Percentiles rank a stretch among this genome's conserved stretches.
These are phyloP conservation scores for Carduelis carduelis DNA, from an alignment of 2,797 vertebrate genomes.

Conservation along the genomic window DNA sequence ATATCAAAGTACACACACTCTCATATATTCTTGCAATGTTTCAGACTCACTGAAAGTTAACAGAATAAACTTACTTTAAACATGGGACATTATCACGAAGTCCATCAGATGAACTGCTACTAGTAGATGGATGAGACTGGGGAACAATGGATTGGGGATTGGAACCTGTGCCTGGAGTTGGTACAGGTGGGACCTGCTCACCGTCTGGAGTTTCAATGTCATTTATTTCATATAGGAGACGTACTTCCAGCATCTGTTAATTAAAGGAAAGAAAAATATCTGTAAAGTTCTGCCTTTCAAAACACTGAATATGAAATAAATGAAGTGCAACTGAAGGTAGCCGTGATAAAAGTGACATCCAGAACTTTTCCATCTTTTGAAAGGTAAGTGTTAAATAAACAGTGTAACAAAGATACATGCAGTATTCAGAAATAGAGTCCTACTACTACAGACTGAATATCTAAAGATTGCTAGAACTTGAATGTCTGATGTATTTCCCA, in stretches of 20 bases:
- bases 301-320: neutral
- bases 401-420: neutral
- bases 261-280: neutral
- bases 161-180: slow-evolving; percentile 86
- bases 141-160: slow-evolving; percentile 87
- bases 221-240: slow-evolving; percentile 91
- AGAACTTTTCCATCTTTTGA: neutral
- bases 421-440: neutral
- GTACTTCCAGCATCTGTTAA: slow-evolving; percentile 90
- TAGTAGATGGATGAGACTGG: slow-evolving; percentile 93
- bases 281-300: neutral
- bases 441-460: neutral
- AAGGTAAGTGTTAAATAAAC: neutral
- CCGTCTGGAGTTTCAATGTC: slow-evolving; percentile 91
- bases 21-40: neutral
- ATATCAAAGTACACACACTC: neutral
- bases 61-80: slow-evolving; percentile 84
- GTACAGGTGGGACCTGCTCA: slow-evolving; percentile 85
- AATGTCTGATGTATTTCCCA: neutral
- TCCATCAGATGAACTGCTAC: slow-evolving; percentile 95
- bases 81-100: slow-evolving; percentile 94
- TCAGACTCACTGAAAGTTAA: neutral
- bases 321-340: neutral
- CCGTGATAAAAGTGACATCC: neutral
- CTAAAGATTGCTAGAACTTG: neutral